These are phyloP conservation scores for Cerceris rybyensis DNA, from an alignment of 2,888 invertebrate species.

Conservation along the genomic window DNA sequence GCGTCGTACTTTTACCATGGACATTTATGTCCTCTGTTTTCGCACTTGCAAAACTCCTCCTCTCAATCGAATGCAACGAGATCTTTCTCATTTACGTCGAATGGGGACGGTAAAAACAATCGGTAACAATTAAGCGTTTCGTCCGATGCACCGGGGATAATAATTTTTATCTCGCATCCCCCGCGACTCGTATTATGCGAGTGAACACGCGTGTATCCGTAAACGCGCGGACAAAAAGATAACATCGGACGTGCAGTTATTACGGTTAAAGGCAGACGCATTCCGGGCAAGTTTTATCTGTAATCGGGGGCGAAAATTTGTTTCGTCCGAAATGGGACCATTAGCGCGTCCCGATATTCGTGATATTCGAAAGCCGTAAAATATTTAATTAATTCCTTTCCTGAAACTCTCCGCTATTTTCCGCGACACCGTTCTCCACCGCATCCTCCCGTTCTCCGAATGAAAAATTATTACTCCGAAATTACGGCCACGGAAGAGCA, in stretches of 20 bases:
- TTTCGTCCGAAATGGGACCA: slow-evolving; percentile 2
- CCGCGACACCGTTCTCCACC: not conserved
- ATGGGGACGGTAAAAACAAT: too few species aligned
- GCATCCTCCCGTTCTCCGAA: too few species aligned
- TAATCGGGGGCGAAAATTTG: slow-evolving; percentile 14
- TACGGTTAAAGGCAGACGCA: not conserved
- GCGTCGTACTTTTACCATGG: not conserved
- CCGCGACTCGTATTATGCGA: not conserved
- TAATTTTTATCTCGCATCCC: slow-evolving; percentile 1
- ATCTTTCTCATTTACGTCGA: too few species aligned
- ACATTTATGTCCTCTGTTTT: too few species aligned
- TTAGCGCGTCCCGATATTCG: slow-evolving; percentile 20
- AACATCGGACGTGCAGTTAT: slow-evolving; percentile 7
- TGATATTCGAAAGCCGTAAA: slow-evolving; percentile 18
- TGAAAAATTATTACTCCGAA: not conserved
- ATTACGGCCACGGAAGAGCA: not conserved
- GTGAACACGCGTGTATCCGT: not conserved
- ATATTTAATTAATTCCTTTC: slow-evolving; percentile 8
- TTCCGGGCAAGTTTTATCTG: slow-evolving; percentile 8
- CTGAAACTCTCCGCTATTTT: not conserved
- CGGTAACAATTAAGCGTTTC: too few species aligned
- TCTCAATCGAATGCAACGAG: not conserved
- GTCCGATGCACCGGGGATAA: too few species aligned
- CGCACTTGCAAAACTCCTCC: too few species aligned
- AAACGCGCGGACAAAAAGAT: not conserved